Conservation (phyloP, 2,888 invertebrate species). For the Tiphia femorata region DNA sequence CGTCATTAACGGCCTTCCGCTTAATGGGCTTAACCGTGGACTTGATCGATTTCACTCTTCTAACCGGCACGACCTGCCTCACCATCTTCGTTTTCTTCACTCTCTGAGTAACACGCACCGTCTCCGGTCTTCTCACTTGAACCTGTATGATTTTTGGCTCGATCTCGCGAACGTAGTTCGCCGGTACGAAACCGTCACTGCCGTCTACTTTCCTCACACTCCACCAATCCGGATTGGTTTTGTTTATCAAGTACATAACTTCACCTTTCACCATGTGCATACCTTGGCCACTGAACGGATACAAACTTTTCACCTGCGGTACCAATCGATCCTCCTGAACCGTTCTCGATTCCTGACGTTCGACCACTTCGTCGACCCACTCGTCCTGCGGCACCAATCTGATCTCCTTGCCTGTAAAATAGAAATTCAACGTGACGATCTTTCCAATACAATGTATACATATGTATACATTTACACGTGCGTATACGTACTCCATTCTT, state of each 20-base stretch:
- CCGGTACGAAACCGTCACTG: constrained; percentile 96
- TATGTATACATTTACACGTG: background rate
- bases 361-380: constrained; percentile 92
- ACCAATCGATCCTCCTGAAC: constrained; percentile 88
- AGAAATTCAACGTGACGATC: background rate
- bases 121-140: constrained; percentile 88
- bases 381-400: constrained; percentile 90
- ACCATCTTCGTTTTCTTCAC: constrained; percentile 93
- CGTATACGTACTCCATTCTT: constrained; percentile 61
- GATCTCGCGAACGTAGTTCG: constrained; percentile 94
- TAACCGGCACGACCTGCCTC: constrained; percentile 86
- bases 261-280: constrained; percentile 94
- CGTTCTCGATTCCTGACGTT: constrained; percentile 86
- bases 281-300: constrained; percentile 93
- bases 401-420: constrained; percentile 76
- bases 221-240: constrained; percentile 99
- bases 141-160: constrained; percentile 87
- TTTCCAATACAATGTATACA: background rate
- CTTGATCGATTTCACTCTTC: constrained; percentile 72
- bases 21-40: constrained; percentile 65
- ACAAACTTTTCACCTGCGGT: constrained; percentile 88
- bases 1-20: constrained; percentile 71
- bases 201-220: constrained; percentile 94
- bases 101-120: constrained; percentile 84
- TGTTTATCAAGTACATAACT: constrained; percentile 91